These are phyloP conservation scores for Pardosa pseudoannulata DNA, from an alignment of 2,888 invertebrate species.

Conservation along the genomic window DNA sequence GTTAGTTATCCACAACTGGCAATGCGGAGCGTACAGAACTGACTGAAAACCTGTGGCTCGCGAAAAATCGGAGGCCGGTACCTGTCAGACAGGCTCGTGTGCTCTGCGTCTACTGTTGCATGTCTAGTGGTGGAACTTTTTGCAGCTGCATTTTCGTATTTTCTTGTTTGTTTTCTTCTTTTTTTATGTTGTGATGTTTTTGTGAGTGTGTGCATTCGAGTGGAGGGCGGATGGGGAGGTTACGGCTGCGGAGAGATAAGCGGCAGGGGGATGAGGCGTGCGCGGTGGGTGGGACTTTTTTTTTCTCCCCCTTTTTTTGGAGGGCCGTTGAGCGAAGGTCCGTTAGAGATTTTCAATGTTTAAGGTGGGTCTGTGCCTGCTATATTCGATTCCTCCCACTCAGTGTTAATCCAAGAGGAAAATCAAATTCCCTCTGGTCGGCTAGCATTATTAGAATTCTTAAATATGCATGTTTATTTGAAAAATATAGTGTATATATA, in stretches of 20 bases:
- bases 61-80: constrained; percentile 18
- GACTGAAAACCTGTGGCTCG: not conserved
- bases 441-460: too few species aligned
- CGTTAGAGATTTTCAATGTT: too few species aligned
- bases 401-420: too few species aligned
- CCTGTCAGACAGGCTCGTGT: constrained; percentile 51
- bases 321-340: not conserved
- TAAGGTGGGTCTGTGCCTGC: too few species aligned
- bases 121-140: not conserved
- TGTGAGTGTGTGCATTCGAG: not conserved
- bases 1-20: not conserved
- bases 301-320: too few species aligned
- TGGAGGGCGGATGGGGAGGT: not conserved
- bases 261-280: not conserved
- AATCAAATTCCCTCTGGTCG: too few species aligned
- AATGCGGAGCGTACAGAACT: not conserved
- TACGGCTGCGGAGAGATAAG: not conserved
- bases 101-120: not conserved
- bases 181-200: not conserved
- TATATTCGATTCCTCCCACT: too few species aligned
- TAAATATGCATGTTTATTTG: too few species aligned
- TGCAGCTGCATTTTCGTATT: not conserved
- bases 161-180: not conserved
- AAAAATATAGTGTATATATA: too few species aligned
- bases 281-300: not conserved